Evolutionary conservation across 2,888 invertebrate genomes (phyloP), one percentile per base, ranked within the genome.

Genomic region (Vesta saturnalis): DNA sequence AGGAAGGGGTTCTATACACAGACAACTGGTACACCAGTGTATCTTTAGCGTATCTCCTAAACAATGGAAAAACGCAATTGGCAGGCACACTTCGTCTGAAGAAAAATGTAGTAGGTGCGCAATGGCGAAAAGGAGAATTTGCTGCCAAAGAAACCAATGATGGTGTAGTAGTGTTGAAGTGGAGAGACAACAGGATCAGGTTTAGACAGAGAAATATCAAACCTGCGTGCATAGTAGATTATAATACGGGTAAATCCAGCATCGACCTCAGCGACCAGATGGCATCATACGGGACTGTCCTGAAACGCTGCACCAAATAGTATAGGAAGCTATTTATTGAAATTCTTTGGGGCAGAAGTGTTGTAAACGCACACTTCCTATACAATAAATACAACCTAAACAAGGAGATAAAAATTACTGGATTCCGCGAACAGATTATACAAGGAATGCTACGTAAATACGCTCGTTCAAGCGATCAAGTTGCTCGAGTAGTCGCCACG

Each of bases 251-350:
- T 14, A 72, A 72, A 54, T 60, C 61, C 21, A 65, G 30, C 19
- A 70, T 72, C 16, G 69, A 72, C 59, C 55, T 64, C 12, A 69
- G 67, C 8, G 67, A 72, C 58, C 69, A 72, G 52, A 65, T 67
- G 64, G 18, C 30, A 30, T 30, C n/a, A n/a, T n/a, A n/a, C n/a
- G n/a, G n/a, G n/a, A n/a, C n/a, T n/a, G n/a, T n/a, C n/a, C n/a
- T n/a, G n/a, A n/a, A n/a, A n/a, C n/a, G n/a, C n/a, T n/a, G n/a
- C n/a, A n/a, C n/a, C n/a, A n/a, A n/a, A n/a, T 30, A 10, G 30
- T 30, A 30, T 30, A 30, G 30, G 30, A 6, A 30, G 30, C 30
- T 30, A 10, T 30, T 30, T 30, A 30, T 30, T 30, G 10, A 30
- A 30, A 30, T 30, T 30, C 30, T 30, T 30, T 30, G 30, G 30